Conservation (phyloP, 2,888 invertebrate species). For the Synanthedon tipuliformis region DNA sequence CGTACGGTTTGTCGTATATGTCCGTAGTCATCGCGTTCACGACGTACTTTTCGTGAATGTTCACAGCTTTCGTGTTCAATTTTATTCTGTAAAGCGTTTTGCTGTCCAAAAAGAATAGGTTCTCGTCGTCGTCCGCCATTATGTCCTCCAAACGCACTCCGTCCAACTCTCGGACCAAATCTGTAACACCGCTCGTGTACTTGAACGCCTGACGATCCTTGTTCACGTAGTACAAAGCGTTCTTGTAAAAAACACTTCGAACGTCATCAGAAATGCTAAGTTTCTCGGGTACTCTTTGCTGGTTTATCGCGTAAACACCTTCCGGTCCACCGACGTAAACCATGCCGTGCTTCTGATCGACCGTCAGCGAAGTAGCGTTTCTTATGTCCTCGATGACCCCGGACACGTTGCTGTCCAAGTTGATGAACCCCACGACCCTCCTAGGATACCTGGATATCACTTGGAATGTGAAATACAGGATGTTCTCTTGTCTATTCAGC, state of each 20-base stretch:
- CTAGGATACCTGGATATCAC: constrained; percentile 26
- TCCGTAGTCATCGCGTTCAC: constrained; percentile 34
- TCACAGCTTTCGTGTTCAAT: constrained; percentile 37
- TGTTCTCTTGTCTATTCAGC: constrained; percentile 40
- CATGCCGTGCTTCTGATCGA: constrained; percentile 38
- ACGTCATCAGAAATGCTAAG: constrained; percentile 42
- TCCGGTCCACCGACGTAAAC: constrained; percentile 46
- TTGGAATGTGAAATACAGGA: constrained; percentile 46
- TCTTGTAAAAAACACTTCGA: constrained; percentile 35
- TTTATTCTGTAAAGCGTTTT: constrained; percentile 36
- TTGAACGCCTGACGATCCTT: constrained; percentile 30
- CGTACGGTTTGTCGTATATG: constrained; percentile 27
- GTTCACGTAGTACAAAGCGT: constrained; percentile 39
- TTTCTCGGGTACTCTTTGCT: constrained; percentile 32
- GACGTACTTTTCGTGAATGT: constrained; percentile 32
- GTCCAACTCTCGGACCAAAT: constrained; percentile 28
- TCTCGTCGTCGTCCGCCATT: constrained; percentile 42
- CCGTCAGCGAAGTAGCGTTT: constrained; percentile 46
- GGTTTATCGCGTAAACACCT: constrained; percentile 41
- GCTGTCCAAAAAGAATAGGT: constrained; percentile 38
- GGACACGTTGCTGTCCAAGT: constrained; percentile 24
- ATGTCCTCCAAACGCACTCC: constrained; percentile 33
- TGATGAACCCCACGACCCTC: constrained; percentile 32
- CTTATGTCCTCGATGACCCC: constrained; percentile 38
- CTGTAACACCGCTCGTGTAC: constrained; percentile 37